Evolutionary conservation across 1,140 invertebrate genomes (phyloP), one percentile per base, ranked within the genome.

Genomic region (Scaptodrosophila lebanonensis): DNA sequence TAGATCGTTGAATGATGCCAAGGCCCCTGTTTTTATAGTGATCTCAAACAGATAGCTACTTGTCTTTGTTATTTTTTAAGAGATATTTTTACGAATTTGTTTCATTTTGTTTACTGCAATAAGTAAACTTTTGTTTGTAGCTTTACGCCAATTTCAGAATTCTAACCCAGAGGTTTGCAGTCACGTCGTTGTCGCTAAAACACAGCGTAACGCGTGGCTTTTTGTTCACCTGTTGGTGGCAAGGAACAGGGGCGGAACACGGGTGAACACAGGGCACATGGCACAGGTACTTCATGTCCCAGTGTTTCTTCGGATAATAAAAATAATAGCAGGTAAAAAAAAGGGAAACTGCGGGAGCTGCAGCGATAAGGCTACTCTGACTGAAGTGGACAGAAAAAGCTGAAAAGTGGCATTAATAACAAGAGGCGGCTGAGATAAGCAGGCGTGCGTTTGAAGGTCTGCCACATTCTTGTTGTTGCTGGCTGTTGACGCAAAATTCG

Each of bases 391-490:
- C 66, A 56, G 63, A 57, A 57, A 40, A 54, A 57, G 63, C 50
- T 62, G 69, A 49, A 58, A 67, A 72, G 69, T 72, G 69, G 69
- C 63, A 72, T 72, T 72, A 72, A 72, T 67, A 72, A 72, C 68
- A 72, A 72, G 67, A 66, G 42, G 36, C 61, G 61, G 52, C 44
- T 38, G 36, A 56, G 48, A 56, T 54, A 51, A 72, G 56, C 39
- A 45, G 50, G 29, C 18, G 29, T 22, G 27, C 22, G 61, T 25
- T 45, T 67, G 20, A 52, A 53, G 40, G 63, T 29, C 48, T 62
- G 48, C 57, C 20, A 38, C 40, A 50, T 49, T 35, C 38, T 18
- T 12, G 29, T 39, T n/a, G 20, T 25, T 39, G 29, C 56, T 29
- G 40, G 44, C 36, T 50, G 47, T 57, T 50, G 42, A 52, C 42